Evolutionary conservation across 2,888 invertebrate species (phyloP), one percentile per base, ranked within the genome.

Genomic region (Pherbina coryleti): DNA sequence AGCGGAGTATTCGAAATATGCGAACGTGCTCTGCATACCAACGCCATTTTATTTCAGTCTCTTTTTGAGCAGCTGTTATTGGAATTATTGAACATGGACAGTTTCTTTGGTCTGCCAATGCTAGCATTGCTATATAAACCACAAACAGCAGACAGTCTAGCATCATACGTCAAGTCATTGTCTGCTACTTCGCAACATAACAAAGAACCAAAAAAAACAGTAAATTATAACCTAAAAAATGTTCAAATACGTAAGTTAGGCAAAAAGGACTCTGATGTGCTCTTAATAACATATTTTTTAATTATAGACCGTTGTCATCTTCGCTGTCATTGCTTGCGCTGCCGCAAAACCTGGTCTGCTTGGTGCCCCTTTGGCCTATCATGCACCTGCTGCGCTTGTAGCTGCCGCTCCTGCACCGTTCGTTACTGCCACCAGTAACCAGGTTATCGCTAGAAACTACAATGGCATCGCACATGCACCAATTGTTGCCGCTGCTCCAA

Each of bases 401-500:
- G 53, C 84, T 60, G 85, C 85, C 17, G 85, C 85, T n/a, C 85
- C 86, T 19, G 84, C 84, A 55, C 85, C 86, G 0, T 22, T 83
- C 55, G 82, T 86, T 11, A 86, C 86, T 7, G 85, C 86, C 67
- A 84, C 84, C 79, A 86, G 86, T 44, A 86, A 83, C 78, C 86
- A 86, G 75, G 82, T 85, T 31, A 81, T 86, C 80, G 85, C 85
- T 22, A 79, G 86, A 44, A 86, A 83, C 11, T 83, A 81, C 75
- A 86, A 86, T 82, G 86, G 85, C 25, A 84, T 86, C 49, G 86
- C 85, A 31, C 73, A 82, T 28, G 85, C 86, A 0, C 85, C 86
- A 1, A 37, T 85, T 73, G 51, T 79, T 19, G 82, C 81, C 34
- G 72, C 82, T 51, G 81, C 78, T 9, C 81, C 84, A 11, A 11